Base-by-base conservation (phyloP, 1,140 invertebrate genomes). In the Drosophila tani region DNA sequence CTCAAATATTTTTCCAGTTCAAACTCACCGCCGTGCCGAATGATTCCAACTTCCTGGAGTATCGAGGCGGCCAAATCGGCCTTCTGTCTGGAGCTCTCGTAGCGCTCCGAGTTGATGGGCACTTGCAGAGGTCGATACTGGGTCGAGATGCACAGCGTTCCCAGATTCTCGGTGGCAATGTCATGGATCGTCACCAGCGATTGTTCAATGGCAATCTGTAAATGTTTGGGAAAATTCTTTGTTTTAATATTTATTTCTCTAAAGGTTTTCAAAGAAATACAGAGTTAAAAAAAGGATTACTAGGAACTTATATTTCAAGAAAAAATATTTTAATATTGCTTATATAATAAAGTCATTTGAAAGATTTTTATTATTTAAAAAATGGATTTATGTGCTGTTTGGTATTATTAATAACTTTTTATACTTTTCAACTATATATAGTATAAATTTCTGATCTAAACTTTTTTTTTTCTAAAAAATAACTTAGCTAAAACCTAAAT, bases 181-280 rank as follows among this genome's bases (percentile, higher is more conserved):
- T 96, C 96, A 92, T 96, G 95, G 62, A 97, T 96, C 43, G 95
- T 93, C 43, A 95, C 94, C 75, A 96, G 92, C 9, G 96, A 96
- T 47, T 94, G 93, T 80, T 96, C 96, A 71, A 96, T 93, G 90
- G 94, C 93, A 79, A 94, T 94, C 94, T 95, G 79, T n/a, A 41
- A 68, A 56, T 12, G 27, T 12, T 55, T 32, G 12, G 2, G 27
- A 19, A 17, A 45, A 17, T 14, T 3, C 24, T 3, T 12, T 17
- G 24, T 70, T 56, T 29, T 71, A 58, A 50, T 43, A 50, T 43
- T 49, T 58, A 43, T 49, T 40, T 40, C 7, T 27, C 1, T 43
- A 40, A 38, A 17, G 9, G 8, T 50, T 50, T 14, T 21, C n/a
- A 27, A 38, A 14, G 9, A 0, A 9, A 24, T 9, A 6, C 17